Conservation (phyloP, 2,113 vertebrate species). For the Xiphophorus couchianus region DNA sequence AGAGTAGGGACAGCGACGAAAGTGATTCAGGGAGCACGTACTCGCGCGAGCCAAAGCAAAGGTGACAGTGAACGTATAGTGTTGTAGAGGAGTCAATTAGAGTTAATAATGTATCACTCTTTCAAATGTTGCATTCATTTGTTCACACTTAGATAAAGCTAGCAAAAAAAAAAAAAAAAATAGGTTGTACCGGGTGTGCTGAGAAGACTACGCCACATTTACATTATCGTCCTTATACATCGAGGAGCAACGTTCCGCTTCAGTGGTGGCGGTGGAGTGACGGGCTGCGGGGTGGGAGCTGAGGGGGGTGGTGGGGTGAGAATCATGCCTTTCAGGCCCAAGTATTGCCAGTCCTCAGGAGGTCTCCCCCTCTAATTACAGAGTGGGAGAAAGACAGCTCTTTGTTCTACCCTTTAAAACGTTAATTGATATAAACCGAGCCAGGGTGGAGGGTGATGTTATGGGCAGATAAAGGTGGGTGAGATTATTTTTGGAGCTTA, state of each 20-base stretch:
- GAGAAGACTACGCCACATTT: slow-evolving; percentile 64
- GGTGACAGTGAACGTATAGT: slow-evolving; percentile 72
- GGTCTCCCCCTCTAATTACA: slow-evolving; percentile 81
- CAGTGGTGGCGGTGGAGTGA: slow-evolving; percentile 45
- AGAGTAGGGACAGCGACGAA: slow-evolving; percentile 66
- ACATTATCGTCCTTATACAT: slow-evolving; percentile 77
- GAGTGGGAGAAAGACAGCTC: slow-evolving; percentile 73
- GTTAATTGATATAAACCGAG: slow-evolving; percentile 82
- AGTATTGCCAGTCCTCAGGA: slow-evolving; percentile 75
- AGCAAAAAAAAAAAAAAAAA: slow-evolving; percentile 18
- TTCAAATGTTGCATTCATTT: slow-evolving; percentile 73
- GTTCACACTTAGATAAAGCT: slow-evolving; percentile 75
- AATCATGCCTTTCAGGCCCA: slow-evolving; percentile 72
- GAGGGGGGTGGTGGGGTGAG: slow-evolving; percentile 24
- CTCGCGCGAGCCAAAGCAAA: slow-evolving; percentile 59
- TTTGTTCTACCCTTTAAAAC: slow-evolving; percentile 84
- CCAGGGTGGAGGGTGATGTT: slow-evolving; percentile 53
- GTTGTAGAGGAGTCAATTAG: slow-evolving; percentile 76
- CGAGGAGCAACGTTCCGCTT: slow-evolving; percentile 63
- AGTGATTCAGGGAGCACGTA: slow-evolving; percentile 53
- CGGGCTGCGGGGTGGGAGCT: slow-evolving; percentile 2
- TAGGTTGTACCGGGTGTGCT: slow-evolving; percentile 50
- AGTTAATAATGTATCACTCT: slow-evolving; percentile 80
- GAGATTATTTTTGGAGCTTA: slow-evolving; percentile 51
- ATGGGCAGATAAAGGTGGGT: slow-evolving; percentile 64